phyloP scores from a whole-genome alignment of 2,113 vertebrate species.

The Cottus gobio region DNA sequence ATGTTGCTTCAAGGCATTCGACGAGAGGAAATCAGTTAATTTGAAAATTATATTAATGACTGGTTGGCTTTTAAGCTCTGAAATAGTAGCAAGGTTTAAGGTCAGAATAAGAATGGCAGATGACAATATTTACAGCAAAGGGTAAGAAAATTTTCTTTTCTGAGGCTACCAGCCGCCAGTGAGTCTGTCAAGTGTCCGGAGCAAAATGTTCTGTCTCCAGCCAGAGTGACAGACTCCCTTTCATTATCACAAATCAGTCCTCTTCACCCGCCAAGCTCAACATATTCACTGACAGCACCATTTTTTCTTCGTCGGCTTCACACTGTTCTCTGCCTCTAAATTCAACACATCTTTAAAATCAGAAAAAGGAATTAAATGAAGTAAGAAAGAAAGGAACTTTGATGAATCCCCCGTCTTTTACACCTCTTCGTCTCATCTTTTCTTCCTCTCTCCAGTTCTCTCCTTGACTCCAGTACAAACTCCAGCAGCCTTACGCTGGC shows the following conservation, averaged over 20 bases:
- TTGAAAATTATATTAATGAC: slow-evolving; percentile 3
- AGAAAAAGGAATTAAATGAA: slow-evolving; percentile 32
- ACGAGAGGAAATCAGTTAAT: background rate
- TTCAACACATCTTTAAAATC: slow-evolving; percentile 43
- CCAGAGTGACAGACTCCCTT: slow-evolving; percentile 58
- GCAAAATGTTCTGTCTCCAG: slow-evolving; percentile 51
- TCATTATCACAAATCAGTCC: slow-evolving; percentile 55
- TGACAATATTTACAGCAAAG: slow-evolving; percentile 28
- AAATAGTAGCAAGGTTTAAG: slow-evolving; percentile 15
- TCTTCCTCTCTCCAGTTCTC: slow-evolving; percentile 51
- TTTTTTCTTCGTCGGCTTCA: slow-evolving; percentile 47
- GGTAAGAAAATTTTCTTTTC: slow-evolving; percentile 24
- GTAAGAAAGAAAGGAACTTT: slow-evolving; percentile 26
- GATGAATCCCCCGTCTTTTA: slow-evolving; percentile 26
- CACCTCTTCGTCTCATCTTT: slow-evolving; percentile 46
- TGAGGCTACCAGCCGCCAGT: slow-evolving; percentile 17
- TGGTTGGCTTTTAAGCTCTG: slow-evolving; percentile 16
- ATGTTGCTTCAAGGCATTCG: background rate
- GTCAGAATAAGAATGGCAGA: slow-evolving; percentile 22
- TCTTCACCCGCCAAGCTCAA: slow-evolving; percentile 66
- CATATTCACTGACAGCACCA: slow-evolving; percentile 52
- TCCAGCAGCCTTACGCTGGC: slow-evolving; percentile 65
- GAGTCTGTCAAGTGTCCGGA: slow-evolving; percentile 39
- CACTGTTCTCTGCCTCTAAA: slow-evolving; percentile 24
- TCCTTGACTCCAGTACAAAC: slow-evolving; percentile 64